Evolutionary conservation across 2,888 invertebrate species (phyloP).

Genomic region (Cataglyphis altisquamis): DNA sequence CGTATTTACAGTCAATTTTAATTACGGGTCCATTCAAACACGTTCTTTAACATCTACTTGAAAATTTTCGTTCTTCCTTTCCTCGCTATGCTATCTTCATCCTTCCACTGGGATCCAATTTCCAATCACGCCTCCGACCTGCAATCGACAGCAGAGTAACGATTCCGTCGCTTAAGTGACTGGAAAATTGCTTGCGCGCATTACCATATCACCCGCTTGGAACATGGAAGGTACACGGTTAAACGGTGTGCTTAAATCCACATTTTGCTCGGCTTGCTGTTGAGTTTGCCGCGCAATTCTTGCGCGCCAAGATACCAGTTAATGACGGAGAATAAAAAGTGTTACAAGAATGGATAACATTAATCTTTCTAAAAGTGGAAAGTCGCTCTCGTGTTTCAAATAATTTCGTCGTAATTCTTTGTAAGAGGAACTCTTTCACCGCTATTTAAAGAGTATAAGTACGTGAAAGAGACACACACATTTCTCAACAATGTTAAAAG

Average conservation of each 20-base stretch:
- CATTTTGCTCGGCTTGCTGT: constrained; percentile 11
- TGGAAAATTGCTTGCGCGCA: constrained; percentile 63
- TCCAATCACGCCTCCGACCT: constrained; percentile 63
- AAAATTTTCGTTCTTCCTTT: not conserved
- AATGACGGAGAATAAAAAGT: constrained; percentile 24
- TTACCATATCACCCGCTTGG: constrained; percentile 41
- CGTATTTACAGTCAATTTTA: constrained; percentile 61
- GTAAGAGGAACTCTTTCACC: not conserved
- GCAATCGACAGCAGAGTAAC: constrained; percentile 61
- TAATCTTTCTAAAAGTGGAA: not conserved
- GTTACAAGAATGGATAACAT: not conserved
- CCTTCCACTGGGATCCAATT: constrained; percentile 62
- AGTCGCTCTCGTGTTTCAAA: not conserved
- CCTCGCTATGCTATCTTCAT: not conserved
- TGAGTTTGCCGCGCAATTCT: not conserved
- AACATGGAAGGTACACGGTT: constrained; percentile 10
- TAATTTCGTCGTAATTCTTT: not conserved
- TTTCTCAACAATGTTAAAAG: constrained; percentile 14
- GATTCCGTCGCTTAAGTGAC: constrained; percentile 59
- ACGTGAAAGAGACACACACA: not conserved
- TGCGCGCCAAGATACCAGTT: constrained; percentile 7
- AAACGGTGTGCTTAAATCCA: constrained; percentile 39
- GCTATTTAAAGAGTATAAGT: not conserved
- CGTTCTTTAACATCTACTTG: not conserved
- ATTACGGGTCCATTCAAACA: constrained; percentile 56